phyloP scores from a whole-genome alignment of 2,113 vertebrate species.

The Megaptera novaeangliae region DNA sequence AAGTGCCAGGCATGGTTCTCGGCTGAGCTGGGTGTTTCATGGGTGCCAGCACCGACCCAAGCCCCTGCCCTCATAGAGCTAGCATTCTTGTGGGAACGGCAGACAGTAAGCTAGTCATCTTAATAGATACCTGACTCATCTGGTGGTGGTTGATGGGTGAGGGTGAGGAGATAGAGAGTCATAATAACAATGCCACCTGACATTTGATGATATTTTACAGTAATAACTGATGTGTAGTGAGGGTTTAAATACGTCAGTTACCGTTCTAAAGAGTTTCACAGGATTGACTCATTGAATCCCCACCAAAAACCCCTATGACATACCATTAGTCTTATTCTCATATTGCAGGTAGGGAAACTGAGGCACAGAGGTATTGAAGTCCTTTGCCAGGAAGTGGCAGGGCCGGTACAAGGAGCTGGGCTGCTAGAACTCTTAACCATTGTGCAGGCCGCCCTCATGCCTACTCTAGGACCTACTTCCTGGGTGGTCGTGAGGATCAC shows the following conservation, averaged over 20 bases:
- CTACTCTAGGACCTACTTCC: background rate
- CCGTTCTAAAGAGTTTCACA: background rate
- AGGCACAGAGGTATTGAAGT: background rate
- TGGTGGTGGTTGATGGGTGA: background rate
- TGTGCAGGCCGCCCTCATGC: background rate
- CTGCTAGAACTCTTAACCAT: background rate
- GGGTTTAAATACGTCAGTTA: background rate
- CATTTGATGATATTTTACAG: background rate
- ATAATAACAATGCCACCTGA: background rate
- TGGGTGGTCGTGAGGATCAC: background rate
- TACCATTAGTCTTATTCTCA: rapidly evolving
- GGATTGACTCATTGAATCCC: background rate
- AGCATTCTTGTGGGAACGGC: background rate
- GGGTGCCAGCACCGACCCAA: background rate
- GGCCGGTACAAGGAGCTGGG: background rate
- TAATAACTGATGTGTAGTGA: background rate
- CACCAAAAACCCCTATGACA: background rate
- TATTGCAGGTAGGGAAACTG: background rate
- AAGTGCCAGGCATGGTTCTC: background rate
- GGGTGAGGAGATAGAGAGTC: background rate
- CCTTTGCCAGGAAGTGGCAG: background rate
- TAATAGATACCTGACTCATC: rapidly evolving
- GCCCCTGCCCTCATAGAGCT: no score
- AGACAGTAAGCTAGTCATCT: background rate
- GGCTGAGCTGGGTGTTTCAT: background rate